Evolutionary conservation across 2,888 invertebrate genomes (phyloP).

Genomic region (Drosophila emarginata): DNA sequence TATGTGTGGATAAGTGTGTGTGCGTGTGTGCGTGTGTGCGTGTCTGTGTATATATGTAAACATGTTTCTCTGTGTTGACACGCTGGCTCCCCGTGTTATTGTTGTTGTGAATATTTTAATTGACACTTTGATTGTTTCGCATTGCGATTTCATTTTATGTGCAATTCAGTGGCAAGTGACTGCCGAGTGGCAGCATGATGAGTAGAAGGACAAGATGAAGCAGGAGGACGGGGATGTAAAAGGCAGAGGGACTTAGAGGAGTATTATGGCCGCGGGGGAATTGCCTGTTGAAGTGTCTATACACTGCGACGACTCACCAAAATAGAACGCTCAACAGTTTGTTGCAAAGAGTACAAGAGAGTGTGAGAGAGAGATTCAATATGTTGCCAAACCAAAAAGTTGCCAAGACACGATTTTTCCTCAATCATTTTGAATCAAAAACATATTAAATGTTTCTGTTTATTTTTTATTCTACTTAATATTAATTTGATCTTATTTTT

Average conservation of each 20-base stretch:
- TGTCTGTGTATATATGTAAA: conserved; percentile 11
- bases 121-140: conserved; percentile 72
- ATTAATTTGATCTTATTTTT: background rate
- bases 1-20: background rate
- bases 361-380: background rate
- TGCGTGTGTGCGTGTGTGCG: background rate
- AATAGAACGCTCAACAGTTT: conserved; percentile 68
- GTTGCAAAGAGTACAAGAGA: conserved; percentile 43
- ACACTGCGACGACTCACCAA: conserved; percentile 69
- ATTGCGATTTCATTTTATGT: conserved; percentile 59
- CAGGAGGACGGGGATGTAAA: background rate
- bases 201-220: background rate
- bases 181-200: background rate
- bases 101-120: conserved; percentile 59
- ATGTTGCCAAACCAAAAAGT: conserved; percentile 50
- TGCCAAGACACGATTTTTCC: conserved; percentile 5
- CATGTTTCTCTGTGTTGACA: conserved; percentile 3
- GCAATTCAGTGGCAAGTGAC: conserved; percentile 46
- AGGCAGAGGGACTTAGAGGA: background rate
- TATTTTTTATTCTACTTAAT: background rate
- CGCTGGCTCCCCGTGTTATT: conserved; percentile 19
- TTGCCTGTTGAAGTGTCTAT: conserved; percentile 64
- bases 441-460: background rate
- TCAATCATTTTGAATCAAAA: background rate
- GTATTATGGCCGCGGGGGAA: conserved; percentile 15